Percentiles rank a stretch among this genome's conserved stretches.
Evolutionary conservation across 2,888 invertebrate genomes (phyloP).

Genomic region (Xiphydria camelus): DNA sequence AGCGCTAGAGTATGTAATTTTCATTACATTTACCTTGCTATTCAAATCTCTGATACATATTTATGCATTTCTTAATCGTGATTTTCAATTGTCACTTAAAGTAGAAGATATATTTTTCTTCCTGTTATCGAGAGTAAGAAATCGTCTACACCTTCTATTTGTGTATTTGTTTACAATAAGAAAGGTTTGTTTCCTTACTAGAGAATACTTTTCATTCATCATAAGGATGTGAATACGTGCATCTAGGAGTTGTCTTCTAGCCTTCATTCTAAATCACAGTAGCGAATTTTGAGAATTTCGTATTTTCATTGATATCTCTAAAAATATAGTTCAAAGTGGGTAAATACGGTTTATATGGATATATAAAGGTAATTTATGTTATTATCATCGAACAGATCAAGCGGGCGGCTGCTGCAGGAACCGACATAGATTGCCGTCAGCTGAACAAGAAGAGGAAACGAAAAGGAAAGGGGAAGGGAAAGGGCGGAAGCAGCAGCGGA

Average conservation of each 20-base stretch:
- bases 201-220: too few relatives aligned
- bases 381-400: conserved; percentile 45
- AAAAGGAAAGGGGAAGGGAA: conserved; percentile 53
- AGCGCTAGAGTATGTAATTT: conserved; percentile 52
- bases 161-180: too few relatives aligned
- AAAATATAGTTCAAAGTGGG: too few relatives aligned
- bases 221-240: too few relatives aligned
- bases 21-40: conserved; percentile 3
- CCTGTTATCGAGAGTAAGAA: too few relatives aligned
- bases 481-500: conserved; percentile 57
- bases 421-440: conserved; percentile 53
- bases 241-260: too few relatives aligned
- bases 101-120: conserved; percentile 3
- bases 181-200: too few relatives aligned
- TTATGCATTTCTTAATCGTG: not conserved
- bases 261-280: too few relatives aligned
- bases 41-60: not conserved
- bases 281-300: too few relatives aligned
- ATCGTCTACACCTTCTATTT: too few relatives aligned
- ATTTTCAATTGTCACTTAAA: not conserved
- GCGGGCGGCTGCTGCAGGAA: conserved; percentile 48
- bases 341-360: too few relatives aligned
- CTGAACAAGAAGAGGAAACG: conserved; percentile 53
- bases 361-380: not conserved
- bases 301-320: too few relatives aligned